Evolutionary conservation across 2,797 vertebrate genomes (phyloP).

Genomic region (Pangasius djambal): DNA sequence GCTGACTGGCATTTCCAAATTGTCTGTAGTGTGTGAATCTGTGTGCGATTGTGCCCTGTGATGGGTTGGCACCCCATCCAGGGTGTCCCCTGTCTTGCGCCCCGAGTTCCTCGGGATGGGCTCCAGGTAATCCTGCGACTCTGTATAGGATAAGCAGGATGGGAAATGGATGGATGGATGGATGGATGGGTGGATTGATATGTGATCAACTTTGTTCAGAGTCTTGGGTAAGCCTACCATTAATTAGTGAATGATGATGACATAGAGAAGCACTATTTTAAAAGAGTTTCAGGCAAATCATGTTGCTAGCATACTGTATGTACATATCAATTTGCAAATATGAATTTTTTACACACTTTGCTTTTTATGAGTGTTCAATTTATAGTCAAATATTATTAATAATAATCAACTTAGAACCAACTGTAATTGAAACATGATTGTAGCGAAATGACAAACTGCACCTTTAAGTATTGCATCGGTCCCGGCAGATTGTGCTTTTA

Average conservation of each 20-base stretch:
- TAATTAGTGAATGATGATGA: not conserved
- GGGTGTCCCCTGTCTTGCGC: no score
- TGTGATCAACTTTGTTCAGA: not conserved
- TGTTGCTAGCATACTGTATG: not conserved
- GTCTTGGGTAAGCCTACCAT: not conserved
- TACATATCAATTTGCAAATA: not conserved
- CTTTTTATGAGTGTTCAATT: not conserved
- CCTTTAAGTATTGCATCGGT: not conserved
- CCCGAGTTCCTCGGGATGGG: no score
- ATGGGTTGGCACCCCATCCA: no score
- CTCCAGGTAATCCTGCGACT: no score
- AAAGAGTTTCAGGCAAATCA: not conserved
- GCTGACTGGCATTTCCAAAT: no score
- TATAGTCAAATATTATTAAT: not conserved
- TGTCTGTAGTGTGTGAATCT: no score
- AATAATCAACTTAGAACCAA: not conserved
- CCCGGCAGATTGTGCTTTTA: constrained; percentile 33
- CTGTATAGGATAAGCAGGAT: no score
- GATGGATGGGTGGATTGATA: not conserved
- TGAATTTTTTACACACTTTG: not conserved
- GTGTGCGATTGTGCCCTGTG: no score
- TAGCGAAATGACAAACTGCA: not conserved
- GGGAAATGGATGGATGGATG: no score
- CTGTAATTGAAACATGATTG: not conserved
- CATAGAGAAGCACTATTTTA: not conserved